Conservation (phyloP, 35 echinoderm and acorn worm species). For the Lytechinus pictus region DNA sequence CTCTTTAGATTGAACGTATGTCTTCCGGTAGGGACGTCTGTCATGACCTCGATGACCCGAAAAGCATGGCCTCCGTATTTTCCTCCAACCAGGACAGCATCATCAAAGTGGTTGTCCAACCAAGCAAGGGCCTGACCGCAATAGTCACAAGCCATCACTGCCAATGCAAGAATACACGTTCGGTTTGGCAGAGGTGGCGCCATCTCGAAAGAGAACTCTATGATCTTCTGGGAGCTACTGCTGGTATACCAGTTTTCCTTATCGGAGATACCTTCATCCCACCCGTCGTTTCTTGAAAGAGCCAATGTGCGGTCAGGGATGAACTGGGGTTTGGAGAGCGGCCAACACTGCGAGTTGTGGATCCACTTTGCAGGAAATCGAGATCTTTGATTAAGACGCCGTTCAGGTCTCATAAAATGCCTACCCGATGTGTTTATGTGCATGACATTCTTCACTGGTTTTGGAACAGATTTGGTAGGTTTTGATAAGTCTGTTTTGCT, state of each 20-base stretch:
- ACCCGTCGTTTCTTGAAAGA: slow-evolving; percentile 59
- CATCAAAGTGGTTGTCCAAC: slow-evolving; percentile 65
- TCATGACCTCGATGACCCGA: slow-evolving; percentile 59
- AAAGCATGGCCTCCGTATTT: slow-evolving; percentile 54
- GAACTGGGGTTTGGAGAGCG: slow-evolving; percentile 69
- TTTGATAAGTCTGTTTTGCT: neutral
- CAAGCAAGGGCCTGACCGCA: slow-evolving; percentile 84
- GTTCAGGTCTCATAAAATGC: neutral
- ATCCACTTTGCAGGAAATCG: slow-evolving; percentile 40
- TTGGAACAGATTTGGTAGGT: neutral
- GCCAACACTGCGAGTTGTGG: slow-evolving; percentile 66
- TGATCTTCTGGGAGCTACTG: slow-evolving; percentile 53
- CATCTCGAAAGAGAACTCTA: slow-evolving; percentile 69
- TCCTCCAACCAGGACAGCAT: slow-evolving; percentile 62
- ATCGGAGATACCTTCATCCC: slow-evolving; percentile 69
- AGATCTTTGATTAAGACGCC: neutral
- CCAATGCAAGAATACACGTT: slow-evolving; percentile 61
- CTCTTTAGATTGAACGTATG: slow-evolving; percentile 69
- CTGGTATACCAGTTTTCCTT: slow-evolving; percentile 81
- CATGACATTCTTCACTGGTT: neutral
- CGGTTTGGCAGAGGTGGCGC: slow-evolving; percentile 36
- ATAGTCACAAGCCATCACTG: slow-evolving; percentile 61
- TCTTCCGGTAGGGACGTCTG: slow-evolving; percentile 35
- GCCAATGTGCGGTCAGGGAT: slow-evolving; percentile 4
- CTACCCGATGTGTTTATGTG: neutral